Evolutionary conservation across 2,888 invertebrate genomes (phyloP).

Genomic region (Achlya flavicornis): DNA sequence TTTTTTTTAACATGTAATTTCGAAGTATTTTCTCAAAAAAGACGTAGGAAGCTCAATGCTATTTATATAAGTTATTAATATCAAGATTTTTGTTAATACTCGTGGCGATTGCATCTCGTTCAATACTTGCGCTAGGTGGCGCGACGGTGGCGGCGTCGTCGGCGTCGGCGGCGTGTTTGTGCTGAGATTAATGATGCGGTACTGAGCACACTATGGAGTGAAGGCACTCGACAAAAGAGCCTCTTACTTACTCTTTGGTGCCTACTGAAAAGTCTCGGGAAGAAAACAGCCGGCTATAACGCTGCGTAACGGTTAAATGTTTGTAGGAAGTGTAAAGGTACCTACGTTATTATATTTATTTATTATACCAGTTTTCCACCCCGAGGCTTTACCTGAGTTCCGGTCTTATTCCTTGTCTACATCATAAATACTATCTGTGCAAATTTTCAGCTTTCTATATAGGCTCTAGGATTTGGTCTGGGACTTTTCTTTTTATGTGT

Average conservation of each 20-base stretch:
- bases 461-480: too few relatives aligned
- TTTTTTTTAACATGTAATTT: too few relatives aligned
- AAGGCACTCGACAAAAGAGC: slow-evolving; percentile 72
- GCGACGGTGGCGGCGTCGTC: slow-evolving; percentile 32
- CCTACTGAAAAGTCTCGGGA: slow-evolving; percentile 60
- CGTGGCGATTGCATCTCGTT: slow-evolving; percentile 33
- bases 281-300: slow-evolving; percentile 47
- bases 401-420: too few relatives aligned
- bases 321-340: background rate
- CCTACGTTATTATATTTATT: background rate
- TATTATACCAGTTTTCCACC: too few relatives aligned
- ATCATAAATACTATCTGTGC: too few relatives aligned
- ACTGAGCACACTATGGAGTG: slow-evolving; percentile 60
- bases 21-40: too few relatives aligned
- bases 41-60: too few relatives aligned
- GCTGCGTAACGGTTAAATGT: slow-evolving; percentile 17
- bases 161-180: slow-evolving; percentile 61
- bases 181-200: slow-evolving; percentile 78
- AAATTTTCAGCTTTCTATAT: too few relatives aligned
- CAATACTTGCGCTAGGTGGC: slow-evolving; percentile 25
- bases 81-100: slow-evolving; percentile 27
- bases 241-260: slow-evolving; percentile 75
- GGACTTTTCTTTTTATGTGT: too few relatives aligned
- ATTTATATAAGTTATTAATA: too few relatives aligned
- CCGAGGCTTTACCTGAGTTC: background rate